These are phyloP conservation scores for Esox niger DNA, from an alignment of 2,113 vertebrate species.

Conservation along the genomic window DNA sequence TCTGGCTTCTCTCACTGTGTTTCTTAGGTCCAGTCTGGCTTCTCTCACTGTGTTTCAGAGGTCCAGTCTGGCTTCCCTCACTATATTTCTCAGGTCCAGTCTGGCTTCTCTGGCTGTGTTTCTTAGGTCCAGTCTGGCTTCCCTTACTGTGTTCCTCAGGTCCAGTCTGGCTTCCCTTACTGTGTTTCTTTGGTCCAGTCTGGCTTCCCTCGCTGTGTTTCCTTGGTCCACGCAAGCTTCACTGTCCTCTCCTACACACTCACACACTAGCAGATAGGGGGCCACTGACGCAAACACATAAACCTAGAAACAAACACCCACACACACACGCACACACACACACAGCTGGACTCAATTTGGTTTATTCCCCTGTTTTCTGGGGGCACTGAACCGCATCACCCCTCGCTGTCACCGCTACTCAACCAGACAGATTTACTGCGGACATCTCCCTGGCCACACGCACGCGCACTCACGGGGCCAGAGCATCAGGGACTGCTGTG, in stretches of 20 bases:
- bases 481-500: neutral
- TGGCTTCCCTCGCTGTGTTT: neutral
- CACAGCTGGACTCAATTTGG: conserved; percentile 50
- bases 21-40: neutral
- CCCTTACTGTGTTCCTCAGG: too few relatives aligned
- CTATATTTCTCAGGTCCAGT: too few relatives aligned
- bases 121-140: neutral
- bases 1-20: neutral
- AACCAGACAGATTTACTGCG: conserved; percentile 35
- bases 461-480: neutral
- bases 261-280: neutral
- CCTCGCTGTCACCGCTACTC: conserved; percentile 30
- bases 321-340: conserved; percentile 28
- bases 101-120: neutral
- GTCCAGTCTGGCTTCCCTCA: neutral
- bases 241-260: conserved; percentile 3
- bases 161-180: neutral
- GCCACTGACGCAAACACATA: neutral
- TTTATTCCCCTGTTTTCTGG: conserved; percentile 45
- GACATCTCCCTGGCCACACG: conserved; percentile 8
- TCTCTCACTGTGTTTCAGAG: too few relatives aligned
- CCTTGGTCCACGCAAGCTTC: conserved; percentile 26
- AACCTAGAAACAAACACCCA: conserved; percentile 23
- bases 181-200: too few relatives aligned
- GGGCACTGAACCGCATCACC: conserved; percentile 42